A percentile compares a stretch with the other conserved stretches of the same genome.
phyloP scores from a whole-genome alignment of 1,140 invertebrate genomes.

The Ectropis grisescens region DNA sequence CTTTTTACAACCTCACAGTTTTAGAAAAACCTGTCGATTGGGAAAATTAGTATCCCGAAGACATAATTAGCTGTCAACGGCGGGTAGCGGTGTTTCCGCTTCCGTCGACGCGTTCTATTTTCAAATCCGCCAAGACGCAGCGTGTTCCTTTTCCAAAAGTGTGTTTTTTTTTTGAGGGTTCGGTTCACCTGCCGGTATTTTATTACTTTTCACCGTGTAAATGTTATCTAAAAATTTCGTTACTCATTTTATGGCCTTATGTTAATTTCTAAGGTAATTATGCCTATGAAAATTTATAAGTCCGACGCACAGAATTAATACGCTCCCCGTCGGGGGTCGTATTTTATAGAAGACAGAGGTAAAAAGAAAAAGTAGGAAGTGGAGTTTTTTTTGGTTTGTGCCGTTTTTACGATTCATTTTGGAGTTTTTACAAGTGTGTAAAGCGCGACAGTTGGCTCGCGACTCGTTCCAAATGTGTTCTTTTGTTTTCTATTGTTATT shows the following conservation, averaged over 20 bases:
- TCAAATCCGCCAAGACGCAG: constrained; percentile 42
- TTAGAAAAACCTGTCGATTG: constrained; percentile 55
- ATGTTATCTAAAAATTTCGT: constrained; percentile 62
- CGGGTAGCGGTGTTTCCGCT: constrained; percentile 49
- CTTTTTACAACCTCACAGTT: constrained; percentile 1
- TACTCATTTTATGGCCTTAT: constrained; percentile 63
- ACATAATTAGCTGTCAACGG: constrained; percentile 64
- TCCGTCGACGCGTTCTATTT: constrained; percentile 57
- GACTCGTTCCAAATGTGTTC: constrained; percentile 48
- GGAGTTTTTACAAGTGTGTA: constrained; percentile 33
- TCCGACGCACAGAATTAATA: constrained; percentile 58
- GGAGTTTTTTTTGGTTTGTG: too few relatives aligned
- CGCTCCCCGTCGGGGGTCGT: constrained; percentile 38
- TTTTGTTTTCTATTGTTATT: constrained; percentile 23
- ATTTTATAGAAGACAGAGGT: constrained; percentile 34
- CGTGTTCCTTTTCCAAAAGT: constrained; percentile 17
- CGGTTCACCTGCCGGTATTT: constrained; percentile 47
- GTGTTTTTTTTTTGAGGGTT: constrained; percentile 18
- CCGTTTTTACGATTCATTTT: constrained; percentile 44
- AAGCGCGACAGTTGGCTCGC: constrained; percentile 47
- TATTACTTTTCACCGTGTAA: constrained; percentile 47
- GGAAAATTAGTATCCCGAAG: constrained; percentile 48
- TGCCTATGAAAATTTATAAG: constrained; percentile 68
- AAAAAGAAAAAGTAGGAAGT: constrained; percentile 47
- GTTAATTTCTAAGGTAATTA: constrained; percentile 70